Evolutionary conservation across 2,113 vertebrate genomes (phyloP).

Genomic region (Cacatua alba): DNA sequence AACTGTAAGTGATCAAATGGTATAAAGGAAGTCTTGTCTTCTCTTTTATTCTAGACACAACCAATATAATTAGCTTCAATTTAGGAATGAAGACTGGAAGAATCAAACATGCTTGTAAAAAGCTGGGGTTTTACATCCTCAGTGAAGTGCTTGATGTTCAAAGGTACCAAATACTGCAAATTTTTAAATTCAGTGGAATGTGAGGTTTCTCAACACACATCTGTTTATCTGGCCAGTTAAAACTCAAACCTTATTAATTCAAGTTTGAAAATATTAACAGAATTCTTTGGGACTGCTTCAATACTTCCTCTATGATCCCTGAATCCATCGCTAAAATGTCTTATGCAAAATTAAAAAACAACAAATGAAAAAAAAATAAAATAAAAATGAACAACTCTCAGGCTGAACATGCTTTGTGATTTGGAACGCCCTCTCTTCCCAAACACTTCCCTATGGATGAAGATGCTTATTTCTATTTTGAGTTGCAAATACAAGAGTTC

Average conservation of each 20-base stretch:
- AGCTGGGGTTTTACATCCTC: not conserved
- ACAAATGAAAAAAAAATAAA: not conserved
- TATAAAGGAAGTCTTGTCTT: slow-evolving; percentile 52
- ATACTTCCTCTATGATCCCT: not conserved
- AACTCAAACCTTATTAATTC: not conserved
- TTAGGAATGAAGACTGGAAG: not conserved
- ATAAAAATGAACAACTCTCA: not conserved
- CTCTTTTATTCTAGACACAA: slow-evolving; percentile 19
- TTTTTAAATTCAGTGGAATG: not conserved
- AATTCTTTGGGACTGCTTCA: not conserved
- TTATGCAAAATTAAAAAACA: not conserved
- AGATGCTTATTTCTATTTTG: not conserved
- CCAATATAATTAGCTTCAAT: slow-evolving; percentile 24
- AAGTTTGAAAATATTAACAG: not conserved
- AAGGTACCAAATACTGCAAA: not conserved
- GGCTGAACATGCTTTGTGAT: not conserved
- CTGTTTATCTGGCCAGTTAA: not conserved
- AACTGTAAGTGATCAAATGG: slow-evolving; percentile 48
- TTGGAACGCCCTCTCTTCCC: not conserved
- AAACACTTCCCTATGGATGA: not conserved
- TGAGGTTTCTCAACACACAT: not conserved
- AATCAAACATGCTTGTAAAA: not conserved
- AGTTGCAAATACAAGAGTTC: not conserved
- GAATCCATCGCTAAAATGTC: not conserved
- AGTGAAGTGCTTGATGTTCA: not conserved